phyloP scores from a whole-genome alignment of 2,888 invertebrate species.

The Nasonovia ribisnigri region DNA sequence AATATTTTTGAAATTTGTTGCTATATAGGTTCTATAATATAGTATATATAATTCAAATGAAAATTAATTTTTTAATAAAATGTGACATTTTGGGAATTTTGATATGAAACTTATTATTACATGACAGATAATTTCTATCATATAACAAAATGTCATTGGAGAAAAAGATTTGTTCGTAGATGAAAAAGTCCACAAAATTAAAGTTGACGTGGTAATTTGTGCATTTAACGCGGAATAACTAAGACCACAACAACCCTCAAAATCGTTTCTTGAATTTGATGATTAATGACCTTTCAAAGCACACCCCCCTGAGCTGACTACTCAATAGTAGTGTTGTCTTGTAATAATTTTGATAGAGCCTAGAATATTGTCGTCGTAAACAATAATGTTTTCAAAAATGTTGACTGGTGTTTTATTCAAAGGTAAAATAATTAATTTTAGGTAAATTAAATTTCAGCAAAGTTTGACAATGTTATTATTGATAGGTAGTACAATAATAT shows the following conservation, averaged over 20 bases:
- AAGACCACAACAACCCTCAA: background rate
- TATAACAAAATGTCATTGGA: background rate
- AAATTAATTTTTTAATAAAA: background rate
- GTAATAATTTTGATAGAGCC: background rate
- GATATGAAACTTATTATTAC: background rate
- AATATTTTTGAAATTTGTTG: background rate
- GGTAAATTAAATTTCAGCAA: background rate
- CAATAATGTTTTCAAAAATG: background rate
- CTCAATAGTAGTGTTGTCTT: background rate
- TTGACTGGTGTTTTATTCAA: background rate
- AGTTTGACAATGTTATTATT: background rate
- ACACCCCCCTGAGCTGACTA: background rate
- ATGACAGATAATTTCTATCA: background rate
- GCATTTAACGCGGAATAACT: background rate
- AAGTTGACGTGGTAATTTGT: background rate
- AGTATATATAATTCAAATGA: background rate
- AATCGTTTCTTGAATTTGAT: background rate
- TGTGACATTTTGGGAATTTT: background rate
- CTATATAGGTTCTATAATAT: background rate
- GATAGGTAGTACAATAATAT: background rate
- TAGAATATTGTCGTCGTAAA: background rate
- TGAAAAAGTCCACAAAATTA: background rate
- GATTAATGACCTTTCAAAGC: constrained; percentile 1
- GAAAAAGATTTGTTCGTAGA: background rate
- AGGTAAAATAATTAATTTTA: background rate